Conservation (phyloP, 1,140 invertebrate genomes). For the Zaprionus vittiger region DNA sequence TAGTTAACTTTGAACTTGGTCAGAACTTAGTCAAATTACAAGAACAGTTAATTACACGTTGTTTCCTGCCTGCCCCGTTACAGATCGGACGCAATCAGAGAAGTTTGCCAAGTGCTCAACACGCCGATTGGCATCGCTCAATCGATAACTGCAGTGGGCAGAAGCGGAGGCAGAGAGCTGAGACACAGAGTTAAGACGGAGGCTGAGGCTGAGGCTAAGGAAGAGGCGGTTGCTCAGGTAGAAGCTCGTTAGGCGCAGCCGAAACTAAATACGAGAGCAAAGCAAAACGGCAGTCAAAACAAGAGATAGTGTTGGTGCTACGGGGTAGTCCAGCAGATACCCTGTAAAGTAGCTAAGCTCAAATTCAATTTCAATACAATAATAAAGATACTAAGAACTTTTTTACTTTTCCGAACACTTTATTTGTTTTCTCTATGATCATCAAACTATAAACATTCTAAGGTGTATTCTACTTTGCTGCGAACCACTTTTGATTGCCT, state of each 20-base stretch:
- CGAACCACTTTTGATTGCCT: no score
- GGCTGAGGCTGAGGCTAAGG: conserved; percentile 15
- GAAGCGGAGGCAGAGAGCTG: conserved; percentile 33
- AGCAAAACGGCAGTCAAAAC: conserved; percentile 68
- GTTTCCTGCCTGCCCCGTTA: conserved; percentile 21
- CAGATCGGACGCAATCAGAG: conserved; percentile 19
- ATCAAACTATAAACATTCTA: no score
- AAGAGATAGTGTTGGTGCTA: neutral
- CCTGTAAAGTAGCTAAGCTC: neutral
- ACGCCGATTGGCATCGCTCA: conserved; percentile 59
- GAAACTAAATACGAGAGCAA: conserved; percentile 58
- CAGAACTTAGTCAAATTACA: conserved; percentile 34
- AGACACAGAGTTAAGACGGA: conserved; percentile 18
- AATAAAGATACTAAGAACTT: neutral
- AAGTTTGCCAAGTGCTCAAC: conserved; percentile 20
- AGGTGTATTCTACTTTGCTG: no score
- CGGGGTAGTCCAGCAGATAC: neutral
- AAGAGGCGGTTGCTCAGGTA: conserved; percentile 34
- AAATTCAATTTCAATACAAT: neutral
- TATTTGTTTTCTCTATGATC: neutral
- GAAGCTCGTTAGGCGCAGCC: conserved; percentile 60
- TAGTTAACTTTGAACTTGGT: conserved; percentile 33
- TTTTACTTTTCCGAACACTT: neutral
- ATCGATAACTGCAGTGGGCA: conserved; percentile 56
- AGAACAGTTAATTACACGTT: conserved; percentile 46